phyloP scores from a whole-genome alignment of 2,888 invertebrate genomes.

The Nomada ruficornis region DNA sequence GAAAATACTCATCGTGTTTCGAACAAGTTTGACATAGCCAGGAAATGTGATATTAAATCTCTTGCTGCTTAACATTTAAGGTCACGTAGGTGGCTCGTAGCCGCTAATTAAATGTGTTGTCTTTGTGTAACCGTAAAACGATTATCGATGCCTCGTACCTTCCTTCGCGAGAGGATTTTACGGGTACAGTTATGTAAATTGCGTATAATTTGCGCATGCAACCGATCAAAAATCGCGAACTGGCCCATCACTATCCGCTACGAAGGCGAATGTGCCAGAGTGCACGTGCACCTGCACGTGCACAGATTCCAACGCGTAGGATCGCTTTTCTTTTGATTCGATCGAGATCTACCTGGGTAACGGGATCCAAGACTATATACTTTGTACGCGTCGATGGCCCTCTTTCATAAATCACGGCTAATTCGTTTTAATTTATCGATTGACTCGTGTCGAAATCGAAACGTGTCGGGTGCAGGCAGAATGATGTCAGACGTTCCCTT shows the following conservation, averaged over 20 bases:
- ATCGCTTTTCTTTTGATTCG: slow-evolving; percentile 60
- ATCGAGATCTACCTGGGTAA: slow-evolving; percentile 46
- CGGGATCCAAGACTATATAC: slow-evolving; percentile 21
- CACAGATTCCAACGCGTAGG: slow-evolving; percentile 45
- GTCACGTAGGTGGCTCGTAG: background rate
- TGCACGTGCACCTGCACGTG: slow-evolving; percentile 60
- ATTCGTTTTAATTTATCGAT: slow-evolving; percentile 38
- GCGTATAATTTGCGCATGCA: slow-evolving; percentile 29
- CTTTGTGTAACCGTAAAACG: slow-evolving; percentile 13
- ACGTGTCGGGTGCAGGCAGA: background rate
- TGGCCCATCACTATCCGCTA: slow-evolving; percentile 15
- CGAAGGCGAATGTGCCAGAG: slow-evolving; percentile 8
- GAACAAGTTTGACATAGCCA: background rate
- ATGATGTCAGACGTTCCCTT: no score
- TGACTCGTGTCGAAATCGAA: slow-evolving; percentile 21
- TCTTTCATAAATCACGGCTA: slow-evolving; percentile 41
- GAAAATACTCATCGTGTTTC: no score
- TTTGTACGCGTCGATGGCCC: slow-evolving; percentile 21
- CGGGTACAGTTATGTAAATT: slow-evolving; percentile 38
- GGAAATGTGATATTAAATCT: background rate
- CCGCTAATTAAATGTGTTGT: slow-evolving; percentile 20
- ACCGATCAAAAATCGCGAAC: slow-evolving; percentile 36
- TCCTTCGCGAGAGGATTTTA: slow-evolving; percentile 25
- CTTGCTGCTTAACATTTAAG: no score
- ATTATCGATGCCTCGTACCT: slow-evolving; percentile 10